Base-by-base conservation (phyloP, 2,113 vertebrate species). In the human (Homo sapiens) region DNA sequence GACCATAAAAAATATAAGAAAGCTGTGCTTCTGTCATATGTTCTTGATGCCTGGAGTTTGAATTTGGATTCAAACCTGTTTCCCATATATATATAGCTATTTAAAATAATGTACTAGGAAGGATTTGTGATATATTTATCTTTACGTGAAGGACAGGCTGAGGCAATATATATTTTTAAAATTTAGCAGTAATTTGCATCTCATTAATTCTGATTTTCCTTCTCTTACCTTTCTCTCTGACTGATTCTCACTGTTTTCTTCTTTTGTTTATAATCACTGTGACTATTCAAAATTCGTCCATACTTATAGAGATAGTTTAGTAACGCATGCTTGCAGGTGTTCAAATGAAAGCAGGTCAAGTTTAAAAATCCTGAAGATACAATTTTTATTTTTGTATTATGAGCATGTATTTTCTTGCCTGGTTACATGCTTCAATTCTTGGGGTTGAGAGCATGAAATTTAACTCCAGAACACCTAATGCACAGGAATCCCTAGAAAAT, bases 61-160 rank as follows among this genome's bases (percentile, higher is more conserved):
- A 17, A 88, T 86, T 73, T 73, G 43, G 0, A 80, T 61, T 80
- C 48, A 81, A 52, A 89, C 30, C 25, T 90, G 7, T 45, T 45
- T 86, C 22, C 8, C 87, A 55, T 52, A 52, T 52, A 18, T 55
- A 55, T 55, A 55, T 55, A 55, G 17, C 30, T 20, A 13, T 66
- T 70, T 96, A 89, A 92, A 92, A 85, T 64, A 72, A 50, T 90
- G n/a, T 75, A 40, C 76, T 92, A 73, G 4, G n/a, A 61, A 89
- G 86, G 16, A 20, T 25, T 48, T 25, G 52, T 86, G 25, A 35
- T 86, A 83, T 61, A 12, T 84, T 32, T 76, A 76, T 50, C 45
- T 50, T 73, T 82, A 83, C 83, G 10, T 40, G 23, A 80, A 55
- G 14, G 73, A 38, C 6, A 43, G 43, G 4, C 66, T 59, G 50